Percentiles rank a stretch among this genome's conserved stretches.
Evolutionary conservation across 2,113 vertebrate genomes (phyloP).

Genomic region (Ranitomeya variabilis): DNA sequence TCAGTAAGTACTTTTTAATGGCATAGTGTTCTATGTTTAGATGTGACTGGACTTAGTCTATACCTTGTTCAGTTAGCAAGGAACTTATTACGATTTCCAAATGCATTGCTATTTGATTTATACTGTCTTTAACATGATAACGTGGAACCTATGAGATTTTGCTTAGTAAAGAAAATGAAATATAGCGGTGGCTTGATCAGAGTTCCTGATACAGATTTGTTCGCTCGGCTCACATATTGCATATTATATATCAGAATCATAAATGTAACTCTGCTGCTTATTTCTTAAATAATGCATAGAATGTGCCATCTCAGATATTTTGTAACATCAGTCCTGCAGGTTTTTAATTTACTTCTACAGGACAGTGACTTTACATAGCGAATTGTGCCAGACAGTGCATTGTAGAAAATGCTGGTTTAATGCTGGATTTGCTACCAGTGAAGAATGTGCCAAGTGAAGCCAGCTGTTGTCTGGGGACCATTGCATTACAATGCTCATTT

Average conservation of each 20-base stretch:
- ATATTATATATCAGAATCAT: neutral
- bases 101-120: conserved; percentile 9
- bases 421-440: neutral
- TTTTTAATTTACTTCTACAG: neutral
- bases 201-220: neutral
- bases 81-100: neutral
- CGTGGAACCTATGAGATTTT: neutral
- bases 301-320: neutral
- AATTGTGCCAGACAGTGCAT: neutral
- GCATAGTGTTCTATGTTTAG: neutral
- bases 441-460: neutral
- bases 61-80: neutral
- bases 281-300: neutral
- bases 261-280: neutral
- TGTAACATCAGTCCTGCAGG: neutral
- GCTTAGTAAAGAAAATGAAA: neutral
- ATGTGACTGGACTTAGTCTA: neutral
- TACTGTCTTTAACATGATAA: neutral
- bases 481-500: neutral
- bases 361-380: neutral
- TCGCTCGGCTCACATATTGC: neutral
- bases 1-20: conserved; percentile 28
- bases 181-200: neutral
- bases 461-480: neutral
- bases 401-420: neutral